These are phyloP conservation scores for Neoarius graeffei DNA, from an alignment of 2,113 vertebrate species.

Conservation along the genomic window DNA sequence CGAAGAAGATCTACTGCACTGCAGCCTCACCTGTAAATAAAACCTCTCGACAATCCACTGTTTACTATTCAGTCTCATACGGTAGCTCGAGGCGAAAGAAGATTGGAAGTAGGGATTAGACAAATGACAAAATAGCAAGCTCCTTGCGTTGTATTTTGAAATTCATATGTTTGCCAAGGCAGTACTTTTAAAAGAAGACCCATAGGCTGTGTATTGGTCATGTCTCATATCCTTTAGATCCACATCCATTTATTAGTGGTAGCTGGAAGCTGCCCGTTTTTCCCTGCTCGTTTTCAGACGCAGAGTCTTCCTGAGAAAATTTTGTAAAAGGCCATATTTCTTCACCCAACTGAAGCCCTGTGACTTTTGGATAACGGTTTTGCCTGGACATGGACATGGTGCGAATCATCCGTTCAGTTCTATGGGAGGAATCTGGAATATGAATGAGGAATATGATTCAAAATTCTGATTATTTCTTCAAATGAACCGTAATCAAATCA, in stretches of 20 bases:
- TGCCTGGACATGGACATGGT: background rate
- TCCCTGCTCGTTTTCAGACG: background rate
- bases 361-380: background rate
- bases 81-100: constrained; percentile 17
- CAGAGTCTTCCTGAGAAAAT: background rate
- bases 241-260: background rate
- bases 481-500: background rate
- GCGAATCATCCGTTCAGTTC: background rate
- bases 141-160: constrained; percentile 4
- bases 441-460: too few relatives aligned
- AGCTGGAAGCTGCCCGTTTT: background rate
- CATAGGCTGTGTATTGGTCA: constrained; percentile 10
- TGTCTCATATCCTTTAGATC: background rate
- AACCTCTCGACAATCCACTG: constrained; percentile 14
- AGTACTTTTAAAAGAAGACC: background rate
- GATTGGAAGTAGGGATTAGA: constrained; percentile 20
- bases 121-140: constrained; percentile 15
- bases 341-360: background rate
- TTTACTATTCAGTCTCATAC: constrained; percentile 27
- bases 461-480: background rate
- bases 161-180: constrained; percentile 11
- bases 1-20: background rate
- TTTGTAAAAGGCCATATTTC: background rate
- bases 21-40: constrained; percentile 26
- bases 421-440: background rate